Base-by-base conservation (phyloP, 1,140 invertebrate species). In the Mercenaria mercenaria region DNA sequence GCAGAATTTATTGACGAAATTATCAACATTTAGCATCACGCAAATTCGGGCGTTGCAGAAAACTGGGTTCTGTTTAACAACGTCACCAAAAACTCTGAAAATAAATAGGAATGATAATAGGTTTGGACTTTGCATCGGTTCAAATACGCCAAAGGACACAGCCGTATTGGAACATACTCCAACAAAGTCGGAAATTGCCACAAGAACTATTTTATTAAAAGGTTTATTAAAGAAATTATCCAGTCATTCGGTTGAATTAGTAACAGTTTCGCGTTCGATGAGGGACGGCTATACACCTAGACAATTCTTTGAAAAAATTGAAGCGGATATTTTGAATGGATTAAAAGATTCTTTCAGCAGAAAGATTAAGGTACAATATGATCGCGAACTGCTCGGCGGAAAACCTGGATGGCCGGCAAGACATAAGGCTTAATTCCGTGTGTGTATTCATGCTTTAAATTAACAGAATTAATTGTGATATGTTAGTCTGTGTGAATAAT, bases 281-380 rank as follows among this genome's bases (percentile, higher is more conserved):
- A 67, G 94, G 37, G 94, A 95, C 61, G 94, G 94, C 1, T 95
- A 94, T 52, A 95, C 94, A 0, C 94, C 94, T 1, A 90, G 93
- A 61, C 61, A 90, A 56, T 88, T 76, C 41, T 93, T 92, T 74
- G 88, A 77, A 23, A 56, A 43, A 34, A 94, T 94, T 61, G 94
- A 94, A 86, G 37, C 67, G 13, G 85, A 89, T n/a, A 72, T 94
- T 20, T 50, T 94, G 10, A 74, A 83, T 23, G 43, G 82, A 0
- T 59, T 94, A 15, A 77, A 90, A 43, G n/a, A 41, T 34, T 88
- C 77, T 11, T 72, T 74, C 15, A 34, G 69, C 0, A 76, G 88
- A 41, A 67, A 43, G 15, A 23, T 89, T 11, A 41, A 64, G 11
- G 26, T 93, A 1, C 76, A 89, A 39, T 93, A 93, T 76, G 94